Base-by-base conservation (phyloP, 2,888 invertebrate genomes). In the Beris morrisii region DNA sequence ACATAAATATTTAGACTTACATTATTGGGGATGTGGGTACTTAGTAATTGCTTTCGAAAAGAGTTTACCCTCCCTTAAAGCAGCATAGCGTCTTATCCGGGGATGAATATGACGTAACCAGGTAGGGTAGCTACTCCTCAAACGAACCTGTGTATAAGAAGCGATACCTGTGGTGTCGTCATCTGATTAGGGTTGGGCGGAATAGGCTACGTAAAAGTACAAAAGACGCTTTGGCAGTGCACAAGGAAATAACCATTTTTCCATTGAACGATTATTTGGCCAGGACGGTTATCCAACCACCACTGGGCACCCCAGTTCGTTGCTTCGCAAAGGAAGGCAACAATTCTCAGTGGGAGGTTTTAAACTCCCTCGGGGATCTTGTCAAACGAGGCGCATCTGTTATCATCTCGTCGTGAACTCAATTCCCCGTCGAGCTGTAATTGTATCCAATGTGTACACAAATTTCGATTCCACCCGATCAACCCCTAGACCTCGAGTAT, bases 311-410 rank as follows among this genome's bases (percentile, higher is more conserved):
- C 58, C 58, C 32, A 66, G 3, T 22, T 22, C 22, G 22, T 53
- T 6, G 30, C 38, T 50, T 61, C 32, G n/a, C 22, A 32, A 61
- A n/a, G 43, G 48, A 44, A 54, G 50, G 45, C 46, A 64, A 63
- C 70, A 71, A 68, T 69, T 73, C 72, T 69, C 72, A 71, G 69
- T 71, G 73, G 72, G 72, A 72, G 71, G 72, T 71, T 72, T 71
- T 71, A 67, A 69, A 69, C 69, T 72, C 71, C 72, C 72, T 70
- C 68, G 70, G 71, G 72, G 70, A 70, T 63, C 68, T 68, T 70
- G 70, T 73, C 71, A 72, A 73, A 72, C 71, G 71, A 70, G 72
- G 68, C 73, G 72, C 73, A 73, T 73, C 73, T 73, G 73, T 71
- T 73, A 72, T 72, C 72, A 71, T 73, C 72, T 69, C 57, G 50